Conservation (phyloP, 2,113 vertebrate species). For the Pardalotus punctatus region DNA sequence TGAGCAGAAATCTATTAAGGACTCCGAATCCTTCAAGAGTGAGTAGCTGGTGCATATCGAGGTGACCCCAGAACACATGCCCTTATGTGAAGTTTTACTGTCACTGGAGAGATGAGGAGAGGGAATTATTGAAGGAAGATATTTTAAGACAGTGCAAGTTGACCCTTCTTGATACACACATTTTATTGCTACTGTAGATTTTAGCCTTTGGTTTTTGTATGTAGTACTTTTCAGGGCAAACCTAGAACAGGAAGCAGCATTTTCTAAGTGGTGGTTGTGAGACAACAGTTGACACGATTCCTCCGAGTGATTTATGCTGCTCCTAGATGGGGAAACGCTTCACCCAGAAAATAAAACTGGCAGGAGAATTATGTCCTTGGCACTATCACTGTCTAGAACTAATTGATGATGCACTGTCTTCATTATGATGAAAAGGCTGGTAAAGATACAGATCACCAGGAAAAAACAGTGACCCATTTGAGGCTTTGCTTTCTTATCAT, state of each 20-base stretch:
- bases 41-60: background rate
- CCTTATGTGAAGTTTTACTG: background rate
- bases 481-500: background rate
- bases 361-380: slow-evolving; percentile 25
- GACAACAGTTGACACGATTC: background rate
- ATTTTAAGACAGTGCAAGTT: background rate
- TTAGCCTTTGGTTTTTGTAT: background rate
- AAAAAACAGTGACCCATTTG: background rate
- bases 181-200: background rate
- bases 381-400: slow-evolving; percentile 29
- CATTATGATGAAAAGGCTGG: slow-evolving; percentile 33
- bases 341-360: slow-evolving; percentile 9
- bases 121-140: background rate
- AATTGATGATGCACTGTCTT: slow-evolving; percentile 41
- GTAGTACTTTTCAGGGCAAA: background rate
- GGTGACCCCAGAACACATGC: background rate
- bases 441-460: background rate
- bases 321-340: background rate
- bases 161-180: background rate
- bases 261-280: background rate
- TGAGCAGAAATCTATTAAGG: background rate
- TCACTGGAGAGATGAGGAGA: background rate
- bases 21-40: background rate
- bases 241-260: background rate
- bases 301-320: background rate